These are phyloP conservation scores for Ia io DNA, from an alignment of 2,113 vertebrate genomes.

Conservation along the genomic window DNA sequence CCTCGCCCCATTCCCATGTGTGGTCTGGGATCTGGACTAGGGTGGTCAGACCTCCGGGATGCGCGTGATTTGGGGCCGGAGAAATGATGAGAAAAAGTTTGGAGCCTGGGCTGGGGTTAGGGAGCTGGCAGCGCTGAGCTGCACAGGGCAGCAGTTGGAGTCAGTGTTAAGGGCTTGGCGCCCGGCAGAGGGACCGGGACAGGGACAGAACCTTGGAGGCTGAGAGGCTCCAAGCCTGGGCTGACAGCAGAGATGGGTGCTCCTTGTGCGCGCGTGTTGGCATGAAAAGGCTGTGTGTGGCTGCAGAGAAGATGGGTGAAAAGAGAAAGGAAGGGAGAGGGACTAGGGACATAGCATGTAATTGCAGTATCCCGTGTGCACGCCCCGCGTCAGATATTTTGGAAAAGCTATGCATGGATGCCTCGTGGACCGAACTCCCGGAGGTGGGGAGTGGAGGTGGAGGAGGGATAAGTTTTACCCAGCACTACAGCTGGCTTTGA, in stretches of 20 bases:
- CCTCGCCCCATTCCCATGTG: no score
- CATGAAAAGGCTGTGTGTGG: neutral
- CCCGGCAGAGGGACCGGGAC: neutral
- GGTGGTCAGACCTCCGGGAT: neutral
- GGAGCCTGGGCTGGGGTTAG: neutral
- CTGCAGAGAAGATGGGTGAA: neutral
- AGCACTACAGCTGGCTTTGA: neutral
- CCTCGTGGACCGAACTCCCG: neutral
- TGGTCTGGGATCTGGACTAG: neutral
- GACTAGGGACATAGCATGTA: neutral
- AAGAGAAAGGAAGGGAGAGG: neutral
- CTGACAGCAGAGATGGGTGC: neutral
- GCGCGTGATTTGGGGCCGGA: neutral
- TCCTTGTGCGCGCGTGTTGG: neutral
- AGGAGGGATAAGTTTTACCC: slow-evolving; percentile 56
- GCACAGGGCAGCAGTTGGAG: slow-evolving; percentile 11
- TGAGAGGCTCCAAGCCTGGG: neutral
- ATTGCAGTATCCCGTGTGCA: neutral
- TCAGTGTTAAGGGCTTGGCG: neutral
- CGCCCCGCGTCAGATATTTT: neutral
- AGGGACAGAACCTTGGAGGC: neutral
- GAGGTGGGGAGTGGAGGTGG: neutral
- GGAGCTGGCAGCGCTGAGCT: neutral
- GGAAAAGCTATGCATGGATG: neutral
- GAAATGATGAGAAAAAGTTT: slow-evolving; percentile 67